Evolutionary conservation across 2,113 vertebrate genomes (phyloP), one percentile per base, ranked within the genome.

Genomic region (Propithecus coquereli): DNA sequence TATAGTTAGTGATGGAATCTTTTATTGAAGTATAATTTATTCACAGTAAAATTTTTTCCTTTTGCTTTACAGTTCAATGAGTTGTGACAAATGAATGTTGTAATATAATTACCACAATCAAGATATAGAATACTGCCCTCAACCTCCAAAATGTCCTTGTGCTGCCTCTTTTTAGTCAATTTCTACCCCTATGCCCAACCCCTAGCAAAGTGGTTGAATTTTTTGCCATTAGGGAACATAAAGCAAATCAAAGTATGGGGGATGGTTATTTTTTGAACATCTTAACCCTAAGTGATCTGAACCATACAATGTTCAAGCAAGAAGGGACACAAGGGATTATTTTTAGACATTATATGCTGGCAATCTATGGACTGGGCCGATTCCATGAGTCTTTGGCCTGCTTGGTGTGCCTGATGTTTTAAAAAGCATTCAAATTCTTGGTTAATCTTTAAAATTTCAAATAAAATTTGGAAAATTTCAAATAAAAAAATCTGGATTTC

Each of bases 11-110:
- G 81, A 80, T 66, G 83, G 18, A 54, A 68, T 65, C 84, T 90
- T 73, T 77, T 82, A 87, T 85, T 90, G 61, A 94, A 65, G 6
- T 63, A 4, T 92, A 87, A 85, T 96, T 95, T 83, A 37, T 30
- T 76, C 25, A 57, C 47, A 61, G 30, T 96, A 85, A 95, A 61
- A 47, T 76, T 12, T 85, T 54, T 89, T 87, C 20, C 66, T 91
- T 96, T 91, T 90, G 54, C 47, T 76, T 10, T 80, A 27, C 47
- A 82, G 23, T 88, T 91, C 70, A 86, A 1, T 92, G 84, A 85
- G 9, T 93, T 96, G 91, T 95, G 90, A 95, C 52, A 96, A 86
- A 86, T 82, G 8, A 30, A 30, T 82, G 30, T 81, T 0, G 0
- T 86, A 70, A 45, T 57, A 14, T 27, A 66, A 86, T 91, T 43